phyloP scores from a whole-genome alignment of 2,797 vertebrate species.

The Toxotes lorentzi region DNA sequence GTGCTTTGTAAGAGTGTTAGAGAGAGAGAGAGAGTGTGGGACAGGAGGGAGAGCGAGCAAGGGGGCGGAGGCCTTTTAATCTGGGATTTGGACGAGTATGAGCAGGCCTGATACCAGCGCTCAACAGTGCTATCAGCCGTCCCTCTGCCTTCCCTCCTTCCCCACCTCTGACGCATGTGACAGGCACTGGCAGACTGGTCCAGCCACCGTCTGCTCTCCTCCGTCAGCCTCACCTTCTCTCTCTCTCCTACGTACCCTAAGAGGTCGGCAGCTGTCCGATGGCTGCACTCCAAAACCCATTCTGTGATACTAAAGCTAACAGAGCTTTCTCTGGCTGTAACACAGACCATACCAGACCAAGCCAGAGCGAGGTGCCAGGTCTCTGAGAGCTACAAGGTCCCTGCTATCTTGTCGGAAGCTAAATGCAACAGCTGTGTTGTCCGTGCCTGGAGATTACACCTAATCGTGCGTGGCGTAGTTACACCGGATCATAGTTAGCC shows the following conservation, averaged over 20 bases:
- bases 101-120: constrained; percentile 79
- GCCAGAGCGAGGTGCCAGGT: constrained; percentile 45
- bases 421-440: constrained; percentile 77
- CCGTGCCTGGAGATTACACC: constrained; percentile 75
- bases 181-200: constrained; percentile 33
- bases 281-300: constrained; percentile 22
- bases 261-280: constrained; percentile 30
- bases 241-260: background rate
- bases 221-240: constrained; percentile 24
- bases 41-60: constrained; percentile 29
- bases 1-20: constrained; percentile 54
- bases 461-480: constrained; percentile 72
- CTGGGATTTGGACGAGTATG: constrained; percentile 83
- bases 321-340: constrained; percentile 54
- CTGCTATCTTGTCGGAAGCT: constrained; percentile 63
- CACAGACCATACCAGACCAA: constrained; percentile 26
- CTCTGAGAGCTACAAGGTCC: constrained; percentile 40
- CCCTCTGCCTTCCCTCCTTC: constrained; percentile 39
- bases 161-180: constrained; percentile 54
- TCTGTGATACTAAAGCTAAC: constrained; percentile 45
- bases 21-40: constrained; percentile 32
- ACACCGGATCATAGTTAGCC: constrained; percentile 78
- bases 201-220: constrained; percentile 22
- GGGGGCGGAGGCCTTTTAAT: constrained; percentile 70
- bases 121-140: constrained; percentile 62